Percentiles rank a stretch among this genome's conserved stretches.
These are phyloP conservation scores for Clusia tigrina DNA, from an alignment of 2,888 invertebrate species.

Conservation along the genomic window DNA sequence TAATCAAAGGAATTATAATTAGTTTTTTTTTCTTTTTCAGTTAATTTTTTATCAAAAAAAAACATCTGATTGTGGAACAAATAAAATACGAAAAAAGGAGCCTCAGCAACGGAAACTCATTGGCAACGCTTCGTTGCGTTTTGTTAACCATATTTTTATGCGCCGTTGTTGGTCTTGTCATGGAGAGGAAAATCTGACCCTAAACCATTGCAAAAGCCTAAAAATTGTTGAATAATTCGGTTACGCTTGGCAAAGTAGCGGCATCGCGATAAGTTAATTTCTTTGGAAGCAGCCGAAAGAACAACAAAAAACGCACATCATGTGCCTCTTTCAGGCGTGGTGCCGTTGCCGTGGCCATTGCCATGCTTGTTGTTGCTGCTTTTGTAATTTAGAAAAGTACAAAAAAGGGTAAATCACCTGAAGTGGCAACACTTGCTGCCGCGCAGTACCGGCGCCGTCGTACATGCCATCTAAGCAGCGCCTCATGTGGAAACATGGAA, in stretches of 20 bases:
- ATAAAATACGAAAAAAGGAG: background rate
- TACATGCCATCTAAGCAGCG: no score
- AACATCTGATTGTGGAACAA: background rate
- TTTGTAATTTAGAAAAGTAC: background rate
- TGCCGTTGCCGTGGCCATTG: background rate
- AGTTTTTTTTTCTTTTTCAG: background rate
- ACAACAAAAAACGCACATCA: no score
- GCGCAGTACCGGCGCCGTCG: background rate
- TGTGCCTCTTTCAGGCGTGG: background rate
- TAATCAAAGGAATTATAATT: background rate
- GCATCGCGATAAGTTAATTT: constrained; percentile 57
- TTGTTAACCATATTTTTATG: constrained; percentile 35
- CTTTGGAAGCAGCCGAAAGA: constrained; percentile 29
- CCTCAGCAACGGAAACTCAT: constrained; percentile 59
- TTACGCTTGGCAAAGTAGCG: constrained; percentile 55
- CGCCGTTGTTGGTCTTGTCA: constrained; percentile 14
- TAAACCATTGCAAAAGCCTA: constrained; percentile 40
- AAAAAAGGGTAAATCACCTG: constrained; percentile 48
- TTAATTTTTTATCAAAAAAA: background rate
- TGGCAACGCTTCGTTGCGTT: constrained; percentile 63
- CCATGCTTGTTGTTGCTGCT: background rate
- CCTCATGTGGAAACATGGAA: no score
- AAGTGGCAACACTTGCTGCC: constrained; percentile 6
- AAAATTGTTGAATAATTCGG: constrained; percentile 49
- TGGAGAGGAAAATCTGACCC: constrained; percentile 41